These are phyloP conservation scores for Escarpia spicata DNA, from an alignment of 2,888 invertebrate genomes.

Conservation along the genomic window DNA sequence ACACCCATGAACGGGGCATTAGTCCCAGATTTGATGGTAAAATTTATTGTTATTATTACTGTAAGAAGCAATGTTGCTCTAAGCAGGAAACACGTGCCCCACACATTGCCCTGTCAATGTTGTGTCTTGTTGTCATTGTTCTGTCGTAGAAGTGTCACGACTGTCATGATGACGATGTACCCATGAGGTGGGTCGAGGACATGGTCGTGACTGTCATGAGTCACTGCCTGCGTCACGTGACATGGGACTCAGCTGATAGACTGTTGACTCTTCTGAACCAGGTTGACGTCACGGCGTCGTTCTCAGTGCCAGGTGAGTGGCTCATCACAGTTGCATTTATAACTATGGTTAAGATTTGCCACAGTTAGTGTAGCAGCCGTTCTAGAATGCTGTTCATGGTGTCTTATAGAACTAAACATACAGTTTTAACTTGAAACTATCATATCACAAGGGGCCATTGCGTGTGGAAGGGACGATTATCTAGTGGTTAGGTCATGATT, in stretches of 20 bases:
- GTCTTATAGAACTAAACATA: no score
- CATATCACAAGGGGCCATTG: no score
- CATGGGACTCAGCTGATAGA: not conserved
- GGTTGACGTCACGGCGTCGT: not conserved
- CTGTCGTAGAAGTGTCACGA: not conserved
- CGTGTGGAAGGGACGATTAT: no score
- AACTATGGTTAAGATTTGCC: not conserved
- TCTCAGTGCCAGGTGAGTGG: not conserved
- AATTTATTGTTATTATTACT: no score
- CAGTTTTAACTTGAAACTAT: no score
- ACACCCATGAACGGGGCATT: no score
- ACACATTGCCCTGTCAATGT: not conserved
- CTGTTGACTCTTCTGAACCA: not conserved
- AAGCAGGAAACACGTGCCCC: not conserved
- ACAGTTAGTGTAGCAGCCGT: not conserved
- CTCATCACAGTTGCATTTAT: not conserved
- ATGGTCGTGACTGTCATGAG: not conserved
- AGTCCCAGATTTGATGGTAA: no score
- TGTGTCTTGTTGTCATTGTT: not conserved
- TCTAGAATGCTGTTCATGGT: no score
- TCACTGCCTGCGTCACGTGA: not conserved
- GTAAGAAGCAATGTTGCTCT: not conserved
- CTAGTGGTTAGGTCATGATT: no score
- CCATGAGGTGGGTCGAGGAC: conserved; percentile 24
- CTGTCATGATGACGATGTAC: not conserved